Evolutionary conservation across 2,888 invertebrate genomes (phyloP), one percentile per base, ranked within the genome.

Genomic region (Scelioninae gen. 2): DNA sequence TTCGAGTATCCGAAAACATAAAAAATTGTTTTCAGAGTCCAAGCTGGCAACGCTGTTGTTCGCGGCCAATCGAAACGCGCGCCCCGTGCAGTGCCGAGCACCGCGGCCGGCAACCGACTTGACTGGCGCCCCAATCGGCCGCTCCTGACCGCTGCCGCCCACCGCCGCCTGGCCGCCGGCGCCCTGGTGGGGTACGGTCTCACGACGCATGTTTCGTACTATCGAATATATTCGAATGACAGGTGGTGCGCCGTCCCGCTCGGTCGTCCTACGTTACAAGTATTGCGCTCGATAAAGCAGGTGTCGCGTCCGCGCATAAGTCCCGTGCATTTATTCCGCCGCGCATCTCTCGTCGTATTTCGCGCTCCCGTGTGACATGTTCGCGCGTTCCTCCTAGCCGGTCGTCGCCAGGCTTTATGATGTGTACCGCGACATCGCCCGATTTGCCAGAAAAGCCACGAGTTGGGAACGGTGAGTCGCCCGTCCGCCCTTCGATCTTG

Each of bases 181-280:
- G 41, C 41, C 33, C 50, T 48, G 63, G 70, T 64, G 74, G 65
- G 74, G 70, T 43, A 18, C 61, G 35, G 67, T 46, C 63, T 68
- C 74, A 74, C 67, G 67, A 71, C 74, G 71, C 74, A 71, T 71
- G 74, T 74, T 74, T 68, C 71, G 28, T 72, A 72, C 71, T 75
- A 69, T 76, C 73, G 75, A 70, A 82, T 83, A 82, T 82, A 82
- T 80, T 78, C 78, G 79, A 81, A 82, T 84, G 85, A 84, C 84
- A 85, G 84, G 84, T 85, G 84, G 84, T 82, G 80, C 78, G 55
- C 72, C 46, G 74, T 45, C 64, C 39, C 46, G 50, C 43, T 71
- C 68, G 61, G 46, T 53, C 53, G 72, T 72, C 70, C 58, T 48
- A 55, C 69, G 68, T n/a, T n/a, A n/a, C n/a, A n/a, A n/a, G n/a